Conservation (phyloP, 2,113 vertebrate genomes). For the Indicator indicator region DNA sequence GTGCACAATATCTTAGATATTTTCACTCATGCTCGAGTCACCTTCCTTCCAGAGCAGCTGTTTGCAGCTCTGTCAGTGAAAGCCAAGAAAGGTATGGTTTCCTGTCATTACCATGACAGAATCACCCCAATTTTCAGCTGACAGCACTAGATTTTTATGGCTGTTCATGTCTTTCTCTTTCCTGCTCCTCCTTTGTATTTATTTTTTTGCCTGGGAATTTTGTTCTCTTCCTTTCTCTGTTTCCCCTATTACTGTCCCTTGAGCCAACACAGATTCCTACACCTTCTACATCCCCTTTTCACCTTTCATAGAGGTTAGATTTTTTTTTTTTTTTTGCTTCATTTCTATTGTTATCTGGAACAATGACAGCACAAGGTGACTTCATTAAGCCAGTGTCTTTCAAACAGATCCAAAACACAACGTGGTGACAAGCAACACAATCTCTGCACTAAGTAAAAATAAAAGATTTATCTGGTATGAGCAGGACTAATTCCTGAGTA, state of each 20-base stretch:
- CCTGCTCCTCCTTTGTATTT: conserved; percentile 52
- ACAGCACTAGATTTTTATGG: conserved; percentile 66
- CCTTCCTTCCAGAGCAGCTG: conserved; percentile 74
- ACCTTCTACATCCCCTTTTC: background rate
- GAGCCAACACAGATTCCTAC: background rate
- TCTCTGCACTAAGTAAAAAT: background rate
- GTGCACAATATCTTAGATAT: conserved; percentile 69
- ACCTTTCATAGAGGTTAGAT: background rate
- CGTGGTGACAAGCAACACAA: background rate
- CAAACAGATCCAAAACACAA: background rate
- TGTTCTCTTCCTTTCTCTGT: conserved; percentile 6
- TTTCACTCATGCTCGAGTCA: conserved; percentile 67
- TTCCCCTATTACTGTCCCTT: background rate
- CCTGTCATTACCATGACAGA: conserved; percentile 48
- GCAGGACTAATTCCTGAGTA: background rate
- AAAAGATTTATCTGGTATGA: background rate
- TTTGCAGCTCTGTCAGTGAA: conserved; percentile 67
- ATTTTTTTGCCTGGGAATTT: conserved; percentile 19
- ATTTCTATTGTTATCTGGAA: no score
- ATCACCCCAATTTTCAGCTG: conserved; percentile 63
- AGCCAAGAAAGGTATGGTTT: conserved; percentile 69
- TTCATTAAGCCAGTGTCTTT: background rate
- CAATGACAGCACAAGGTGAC: background rate
- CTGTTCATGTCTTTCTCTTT: conserved; percentile 40
- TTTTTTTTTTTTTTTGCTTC: background rate